These are phyloP conservation scores for Watersipora subatra DNA, from an alignment of 1,140 invertebrate genomes.

Conservation along the genomic window DNA sequence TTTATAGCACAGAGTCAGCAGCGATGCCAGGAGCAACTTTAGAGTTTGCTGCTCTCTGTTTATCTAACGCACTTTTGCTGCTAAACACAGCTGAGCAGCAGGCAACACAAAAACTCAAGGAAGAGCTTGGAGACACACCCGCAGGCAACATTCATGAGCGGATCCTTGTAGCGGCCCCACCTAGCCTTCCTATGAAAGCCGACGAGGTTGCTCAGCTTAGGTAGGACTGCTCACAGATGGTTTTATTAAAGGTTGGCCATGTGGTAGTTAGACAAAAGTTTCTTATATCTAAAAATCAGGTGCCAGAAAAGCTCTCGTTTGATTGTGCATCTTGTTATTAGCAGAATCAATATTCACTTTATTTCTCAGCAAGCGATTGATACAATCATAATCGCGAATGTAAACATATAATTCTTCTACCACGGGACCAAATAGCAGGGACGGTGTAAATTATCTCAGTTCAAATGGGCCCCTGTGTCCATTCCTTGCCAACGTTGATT, in stretches of 20 bases:
- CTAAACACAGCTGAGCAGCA: slow-evolving; percentile 12
- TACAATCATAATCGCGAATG: neutral
- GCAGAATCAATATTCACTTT: neutral
- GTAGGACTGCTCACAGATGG: slow-evolving; percentile 10
- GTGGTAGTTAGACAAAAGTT: neutral
- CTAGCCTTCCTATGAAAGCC: slow-evolving; percentile 32
- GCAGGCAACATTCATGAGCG: neutral
- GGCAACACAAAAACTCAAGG: neutral
- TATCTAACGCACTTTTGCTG: slow-evolving; percentile 60
- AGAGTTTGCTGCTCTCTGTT: slow-evolving; percentile 73
- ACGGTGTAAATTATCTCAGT: no score
- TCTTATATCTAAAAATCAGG: neutral
- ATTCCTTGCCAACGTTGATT: no score
- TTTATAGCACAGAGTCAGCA: slow-evolving; percentile 23
- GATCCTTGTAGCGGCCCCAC: slow-evolving; percentile 18
- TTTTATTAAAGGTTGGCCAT: neutral
- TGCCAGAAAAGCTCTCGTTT: neutral
- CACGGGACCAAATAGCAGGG: no score
- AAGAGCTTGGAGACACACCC: neutral
- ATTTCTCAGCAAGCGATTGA: neutral
- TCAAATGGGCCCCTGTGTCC: no score
- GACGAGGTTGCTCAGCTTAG: slow-evolving; percentile 30
- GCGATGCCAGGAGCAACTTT: slow-evolving; percentile 70
- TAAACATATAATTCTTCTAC: no score
- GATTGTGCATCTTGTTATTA: neutral